Conservation (phyloP, 2,888 invertebrate genomes). For the Cosmorhoe ocellata region DNA sequence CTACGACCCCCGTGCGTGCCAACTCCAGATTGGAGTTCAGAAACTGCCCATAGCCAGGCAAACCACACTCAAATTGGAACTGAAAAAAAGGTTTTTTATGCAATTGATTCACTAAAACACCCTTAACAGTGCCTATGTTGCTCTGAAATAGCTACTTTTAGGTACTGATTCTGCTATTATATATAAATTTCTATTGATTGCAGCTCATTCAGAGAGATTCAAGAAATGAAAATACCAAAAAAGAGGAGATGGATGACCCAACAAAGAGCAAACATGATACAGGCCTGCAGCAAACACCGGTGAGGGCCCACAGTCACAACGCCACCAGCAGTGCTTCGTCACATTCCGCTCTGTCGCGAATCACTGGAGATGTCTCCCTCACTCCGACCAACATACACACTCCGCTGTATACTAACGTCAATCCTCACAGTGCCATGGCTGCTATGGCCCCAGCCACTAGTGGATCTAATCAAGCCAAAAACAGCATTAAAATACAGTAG, state of each 20-base stretch:
- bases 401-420: constrained; percentile 55
- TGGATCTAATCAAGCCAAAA: constrained; percentile 82
- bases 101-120: too few species aligned
- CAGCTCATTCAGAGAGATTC: constrained; percentile 3
- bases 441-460: constrained; percentile 77
- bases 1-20: constrained; percentile 33
- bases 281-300: constrained; percentile 13
- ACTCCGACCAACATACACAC: constrained; percentile 71
- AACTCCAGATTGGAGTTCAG: constrained; percentile 43
- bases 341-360: constrained; percentile 17
- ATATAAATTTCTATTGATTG: not conserved
- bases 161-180: not conserved
- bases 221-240: constrained; percentile 4
- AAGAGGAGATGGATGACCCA: constrained; percentile 11
- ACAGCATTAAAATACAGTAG: constrained; percentile 84
- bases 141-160: too few species aligned
- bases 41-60: constrained; percentile 12
- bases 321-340: constrained; percentile 11
- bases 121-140: too few species aligned
- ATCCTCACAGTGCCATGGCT: constrained; percentile 81
- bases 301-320: constrained; percentile 14
- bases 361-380: constrained; percentile 62
- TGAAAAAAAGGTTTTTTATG: constrained; percentile 24
- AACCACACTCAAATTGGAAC: constrained; percentile 1
- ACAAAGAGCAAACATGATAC: constrained; percentile 9